Evolutionary conservation across 2,797 vertebrate genomes (phyloP).

Genomic region (Labeo calbasu): DNA sequence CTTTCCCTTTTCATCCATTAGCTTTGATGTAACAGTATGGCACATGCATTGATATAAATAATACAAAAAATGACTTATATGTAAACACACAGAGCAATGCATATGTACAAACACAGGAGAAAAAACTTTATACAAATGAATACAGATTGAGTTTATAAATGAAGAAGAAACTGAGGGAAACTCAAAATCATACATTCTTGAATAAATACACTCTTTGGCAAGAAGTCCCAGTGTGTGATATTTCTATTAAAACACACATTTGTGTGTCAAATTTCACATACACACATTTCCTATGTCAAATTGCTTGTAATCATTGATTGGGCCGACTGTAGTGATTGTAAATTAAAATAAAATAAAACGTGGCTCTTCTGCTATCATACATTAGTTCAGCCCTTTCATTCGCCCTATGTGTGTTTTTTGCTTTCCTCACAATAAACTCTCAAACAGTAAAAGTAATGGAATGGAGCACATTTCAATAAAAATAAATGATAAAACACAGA

Average conservation of each 20-base stretch:
- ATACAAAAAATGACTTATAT: constrained; percentile 64
- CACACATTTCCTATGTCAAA: background rate
- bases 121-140: constrained; percentile 68
- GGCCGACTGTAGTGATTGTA: background rate
- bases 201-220: constrained; percentile 76
- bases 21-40: constrained; percentile 66
- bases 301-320: constrained; percentile 5
- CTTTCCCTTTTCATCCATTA: constrained; percentile 60
- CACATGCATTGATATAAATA: constrained; percentile 77
- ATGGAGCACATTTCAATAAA: background rate
- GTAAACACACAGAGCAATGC: constrained; percentile 72
- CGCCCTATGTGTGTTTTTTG: background rate
- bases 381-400: constrained; percentile 37
- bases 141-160: constrained; percentile 60
- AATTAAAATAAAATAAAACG: background rate
- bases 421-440: background rate
- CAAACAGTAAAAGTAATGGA: background rate
- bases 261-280: background rate
- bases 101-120: constrained; percentile 70
- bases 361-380: constrained; percentile 22
- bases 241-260: constrained; percentile 43
- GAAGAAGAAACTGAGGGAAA: constrained; percentile 54
- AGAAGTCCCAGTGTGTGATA: constrained; percentile 59
- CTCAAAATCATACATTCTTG: constrained; percentile 44
- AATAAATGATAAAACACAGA: constrained; percentile 7